Evolutionary conservation across 2,888 invertebrate species (phyloP).

Genomic region (Rhopalosiphum nymphaeae): DNA sequence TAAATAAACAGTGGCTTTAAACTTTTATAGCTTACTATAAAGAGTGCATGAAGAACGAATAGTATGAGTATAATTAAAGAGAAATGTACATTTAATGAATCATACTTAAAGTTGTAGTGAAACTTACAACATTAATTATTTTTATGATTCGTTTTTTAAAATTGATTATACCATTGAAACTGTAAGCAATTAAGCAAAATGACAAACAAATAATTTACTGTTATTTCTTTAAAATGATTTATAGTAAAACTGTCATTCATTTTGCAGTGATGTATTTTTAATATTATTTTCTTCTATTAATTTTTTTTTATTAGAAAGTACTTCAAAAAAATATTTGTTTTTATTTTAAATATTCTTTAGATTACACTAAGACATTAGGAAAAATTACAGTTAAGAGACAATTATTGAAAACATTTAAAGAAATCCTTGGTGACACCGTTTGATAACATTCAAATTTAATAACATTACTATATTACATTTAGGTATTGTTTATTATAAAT

Average conservation of each 20-base stretch:
- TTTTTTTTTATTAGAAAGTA: background rate
- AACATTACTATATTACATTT: background rate
- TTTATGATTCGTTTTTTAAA: background rate
- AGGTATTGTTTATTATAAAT: background rate
- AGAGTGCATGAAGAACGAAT: background rate
- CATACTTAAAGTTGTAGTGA: background rate
- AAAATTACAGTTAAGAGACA: background rate
- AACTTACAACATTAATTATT: background rate
- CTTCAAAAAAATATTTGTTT: too few species aligned
- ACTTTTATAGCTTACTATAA: background rate
- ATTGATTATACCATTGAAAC: background rate
- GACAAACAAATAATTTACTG: background rate
- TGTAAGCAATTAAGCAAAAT: background rate
- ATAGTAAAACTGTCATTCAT: background rate
- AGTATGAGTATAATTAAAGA: slow-evolving; percentile 1
- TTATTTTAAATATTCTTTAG: background rate
- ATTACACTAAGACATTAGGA: background rate
- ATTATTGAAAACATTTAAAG: background rate
- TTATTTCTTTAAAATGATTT: background rate
- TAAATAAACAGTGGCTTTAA: background rate
- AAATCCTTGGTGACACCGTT: background rate
- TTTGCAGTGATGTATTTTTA: background rate
- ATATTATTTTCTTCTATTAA: background rate
- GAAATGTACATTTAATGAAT: background rate
- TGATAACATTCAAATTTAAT: background rate